Evolutionary conservation across 2,888 invertebrate genomes (phyloP).

Genomic region (Rhamnusium bicolor): DNA sequence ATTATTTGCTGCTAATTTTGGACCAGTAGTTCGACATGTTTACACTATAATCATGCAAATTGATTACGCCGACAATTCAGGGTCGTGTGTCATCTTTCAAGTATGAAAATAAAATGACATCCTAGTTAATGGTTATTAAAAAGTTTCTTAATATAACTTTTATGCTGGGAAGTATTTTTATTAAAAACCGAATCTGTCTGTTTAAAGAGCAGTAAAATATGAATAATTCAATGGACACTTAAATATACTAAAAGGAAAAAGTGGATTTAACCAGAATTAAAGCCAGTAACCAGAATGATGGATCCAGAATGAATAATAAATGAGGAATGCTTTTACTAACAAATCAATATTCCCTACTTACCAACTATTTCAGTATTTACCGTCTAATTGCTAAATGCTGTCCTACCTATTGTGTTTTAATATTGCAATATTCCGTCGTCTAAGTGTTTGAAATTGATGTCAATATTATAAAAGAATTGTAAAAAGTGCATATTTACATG

Average conservation of each 20-base stretch:
- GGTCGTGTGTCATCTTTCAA: too few species aligned
- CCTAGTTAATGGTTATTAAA: too few species aligned
- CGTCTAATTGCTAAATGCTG: slow-evolving; percentile 1
- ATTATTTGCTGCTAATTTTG: too few species aligned
- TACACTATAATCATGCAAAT: too few species aligned
- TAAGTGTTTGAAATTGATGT: not conserved
- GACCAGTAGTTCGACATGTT: too few species aligned
- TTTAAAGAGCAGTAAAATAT: not conserved
- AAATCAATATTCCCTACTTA: not conserved
- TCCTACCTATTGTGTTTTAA: not conserved
- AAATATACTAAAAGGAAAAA: not conserved
- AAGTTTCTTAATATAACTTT: too few species aligned
- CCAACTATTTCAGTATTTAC: not conserved
- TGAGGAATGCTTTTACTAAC: slow-evolving; percentile 6
- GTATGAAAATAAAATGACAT: too few species aligned
- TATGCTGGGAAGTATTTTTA: not conserved
- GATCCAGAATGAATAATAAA: not conserved
- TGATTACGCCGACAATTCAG: too few species aligned
- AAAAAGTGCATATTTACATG: too few species aligned
- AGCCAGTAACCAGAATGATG: not conserved
- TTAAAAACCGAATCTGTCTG: not conserved
- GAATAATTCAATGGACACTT: not conserved
- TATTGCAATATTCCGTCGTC: not conserved
- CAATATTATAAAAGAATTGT: not conserved
- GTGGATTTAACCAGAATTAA: not conserved